A percentile compares a stretch with the other conserved stretches of the same genome.
Evolutionary conservation across 92 coral and sea anemone species (phyloP).

Genomic region (Palythoa caribaeorum): DNA sequence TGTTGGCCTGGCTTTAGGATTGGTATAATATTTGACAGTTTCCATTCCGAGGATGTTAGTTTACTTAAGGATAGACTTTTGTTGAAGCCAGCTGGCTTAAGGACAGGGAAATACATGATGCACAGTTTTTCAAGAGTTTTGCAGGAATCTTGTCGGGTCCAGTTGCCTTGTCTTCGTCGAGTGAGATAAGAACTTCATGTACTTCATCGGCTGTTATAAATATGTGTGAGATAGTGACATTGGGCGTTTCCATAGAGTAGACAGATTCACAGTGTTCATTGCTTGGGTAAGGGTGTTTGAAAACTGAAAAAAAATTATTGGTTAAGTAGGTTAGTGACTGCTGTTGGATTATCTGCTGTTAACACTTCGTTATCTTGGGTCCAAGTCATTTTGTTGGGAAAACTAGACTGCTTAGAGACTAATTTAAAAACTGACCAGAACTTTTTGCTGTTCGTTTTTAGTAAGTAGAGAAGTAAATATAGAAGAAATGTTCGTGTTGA

Average conservation of each 20-base stretch:
- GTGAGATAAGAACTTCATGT: slow-evolving; percentile 26
- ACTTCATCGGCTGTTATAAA: slow-evolving; percentile 35
- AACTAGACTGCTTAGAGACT: slow-evolving; percentile 41
- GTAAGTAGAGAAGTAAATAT: background rate
- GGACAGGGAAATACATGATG: background rate
- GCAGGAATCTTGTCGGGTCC: background rate
- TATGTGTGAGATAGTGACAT: slow-evolving; percentile 13
- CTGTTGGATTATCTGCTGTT: slow-evolving; percentile 29
- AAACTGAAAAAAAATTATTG: slow-evolving; percentile 6
- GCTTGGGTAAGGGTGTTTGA: slow-evolving; percentile 19
- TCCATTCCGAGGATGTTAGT: background rate
- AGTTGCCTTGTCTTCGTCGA: background rate
- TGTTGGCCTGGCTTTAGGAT: background rate
- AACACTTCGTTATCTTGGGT: slow-evolving; percentile 23
- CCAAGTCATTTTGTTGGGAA: slow-evolving; percentile 53
- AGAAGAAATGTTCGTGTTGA: no score
- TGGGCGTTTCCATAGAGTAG: slow-evolving; percentile 10
- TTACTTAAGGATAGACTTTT: background rate
- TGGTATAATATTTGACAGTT: background rate
- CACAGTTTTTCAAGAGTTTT: background rate
- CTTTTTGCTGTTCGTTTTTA: slow-evolving; percentile 45
- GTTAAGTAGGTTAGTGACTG: slow-evolving; percentile 8
- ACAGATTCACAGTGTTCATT: slow-evolving; percentile 4
- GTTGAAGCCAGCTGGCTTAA: background rate
- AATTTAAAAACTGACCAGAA: slow-evolving; percentile 60